Evolutionary conservation across 2,888 invertebrate species (phyloP).

Genomic region (Acrobasis repandana): DNA sequence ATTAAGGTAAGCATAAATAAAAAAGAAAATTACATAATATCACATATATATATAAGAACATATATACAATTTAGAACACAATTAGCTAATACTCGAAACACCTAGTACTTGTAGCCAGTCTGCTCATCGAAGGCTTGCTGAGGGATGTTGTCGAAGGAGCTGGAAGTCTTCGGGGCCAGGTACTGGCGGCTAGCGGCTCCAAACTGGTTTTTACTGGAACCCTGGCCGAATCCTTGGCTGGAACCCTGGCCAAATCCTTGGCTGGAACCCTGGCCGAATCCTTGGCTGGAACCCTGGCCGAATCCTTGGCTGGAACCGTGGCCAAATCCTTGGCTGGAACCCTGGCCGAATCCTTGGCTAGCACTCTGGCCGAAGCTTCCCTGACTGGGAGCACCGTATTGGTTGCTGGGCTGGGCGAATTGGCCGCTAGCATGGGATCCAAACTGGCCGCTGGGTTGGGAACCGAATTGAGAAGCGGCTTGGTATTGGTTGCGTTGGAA

Average conservation of each 20-base stretch:
- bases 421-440: slow-evolving; percentile 21
- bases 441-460: slow-evolving; percentile 11
- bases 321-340: slow-evolving; percentile 23
- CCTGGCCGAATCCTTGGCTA: slow-evolving; percentile 1
- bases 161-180: slow-evolving; percentile 55
- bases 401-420: slow-evolving; percentile 34
- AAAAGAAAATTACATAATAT: background rate
- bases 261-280: background rate
- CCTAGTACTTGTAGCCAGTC: slow-evolving; percentile 69
- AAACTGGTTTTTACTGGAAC: slow-evolving; percentile 41
- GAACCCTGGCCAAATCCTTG: slow-evolving; percentile 23
- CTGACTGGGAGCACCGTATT: slow-evolving; percentile 31
- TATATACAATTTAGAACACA: slow-evolving; percentile 36
- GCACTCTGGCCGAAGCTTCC: slow-evolving; percentile 27
- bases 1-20: background rate
- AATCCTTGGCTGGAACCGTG: slow-evolving; percentile 17
- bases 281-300: background rate
- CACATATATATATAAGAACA: slow-evolving; percentile 25
- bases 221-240: slow-evolving; percentile 26
- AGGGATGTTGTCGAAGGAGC: slow-evolving; percentile 51
- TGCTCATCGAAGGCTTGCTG: slow-evolving; percentile 71
- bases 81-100: slow-evolving; percentile 28
- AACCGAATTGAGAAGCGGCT: slow-evolving; percentile 16
- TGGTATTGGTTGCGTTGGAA: slow-evolving; percentile 13
- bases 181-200: slow-evolving; percentile 63